phyloP scores from a whole-genome alignment of 2,797 vertebrate species.

The Apogon hyalosoma region DNA sequence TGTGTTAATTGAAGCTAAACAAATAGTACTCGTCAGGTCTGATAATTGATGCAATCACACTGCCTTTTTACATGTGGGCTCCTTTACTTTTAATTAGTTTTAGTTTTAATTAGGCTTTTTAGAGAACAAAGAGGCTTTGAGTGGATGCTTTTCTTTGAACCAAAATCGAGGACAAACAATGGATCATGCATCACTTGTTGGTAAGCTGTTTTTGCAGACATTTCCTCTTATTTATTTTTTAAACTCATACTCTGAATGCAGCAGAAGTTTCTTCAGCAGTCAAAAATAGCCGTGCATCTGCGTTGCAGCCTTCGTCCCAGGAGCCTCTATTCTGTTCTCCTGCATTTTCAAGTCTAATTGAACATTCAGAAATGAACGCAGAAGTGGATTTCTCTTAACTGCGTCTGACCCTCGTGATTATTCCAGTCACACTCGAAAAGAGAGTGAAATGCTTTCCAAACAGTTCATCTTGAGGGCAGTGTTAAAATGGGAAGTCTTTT shows the following conservation, averaged over 20 bases:
- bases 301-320: constrained; percentile 21
- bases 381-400: constrained; percentile 39
- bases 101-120: constrained; percentile 9
- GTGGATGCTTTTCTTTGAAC: background rate
- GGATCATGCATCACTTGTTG: background rate
- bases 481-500: constrained; percentile 39
- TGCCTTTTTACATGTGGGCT: constrained; percentile 5
- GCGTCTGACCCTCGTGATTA: constrained; percentile 25
- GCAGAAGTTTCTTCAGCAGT: constrained; percentile 3
- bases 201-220: background rate
- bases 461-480: constrained; percentile 52
- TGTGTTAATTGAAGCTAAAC: constrained; percentile 23
- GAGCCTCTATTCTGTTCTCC: constrained; percentile 17
- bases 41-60: constrained; percentile 10
- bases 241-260: background rate
- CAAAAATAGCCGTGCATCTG: constrained; percentile 4
- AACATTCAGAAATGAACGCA: constrained; percentile 42
- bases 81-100: background rate
- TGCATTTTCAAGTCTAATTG: constrained; percentile 50
- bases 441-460: constrained; percentile 42
- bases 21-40: background rate
- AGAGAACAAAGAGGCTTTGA: background rate
- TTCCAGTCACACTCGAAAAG: constrained; percentile 37
- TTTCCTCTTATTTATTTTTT: background rate
- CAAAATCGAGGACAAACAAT: background rate